Percentiles rank a stretch among this genome's conserved stretches.
Conservation (phyloP, 1,140 invertebrate species). For the Diploscapter pachys region DNA sequence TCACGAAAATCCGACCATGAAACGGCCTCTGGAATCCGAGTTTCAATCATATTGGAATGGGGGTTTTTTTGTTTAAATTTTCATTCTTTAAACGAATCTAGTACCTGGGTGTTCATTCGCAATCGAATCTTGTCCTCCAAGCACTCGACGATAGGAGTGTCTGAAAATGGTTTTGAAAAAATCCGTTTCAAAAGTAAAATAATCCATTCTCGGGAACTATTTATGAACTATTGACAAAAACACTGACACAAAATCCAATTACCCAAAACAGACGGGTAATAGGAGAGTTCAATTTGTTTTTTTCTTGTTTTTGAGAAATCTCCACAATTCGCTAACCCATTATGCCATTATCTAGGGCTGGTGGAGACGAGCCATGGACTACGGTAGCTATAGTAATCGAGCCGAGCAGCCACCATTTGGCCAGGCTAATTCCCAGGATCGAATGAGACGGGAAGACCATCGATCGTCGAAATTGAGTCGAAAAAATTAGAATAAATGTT, state of each 20-base stretch:
- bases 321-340: no score
- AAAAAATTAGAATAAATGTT: neutral
- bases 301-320: no score
- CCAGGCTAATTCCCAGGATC: no score
- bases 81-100: no score
- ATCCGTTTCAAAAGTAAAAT: neutral
- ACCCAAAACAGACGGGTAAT: neutral
- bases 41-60: no score
- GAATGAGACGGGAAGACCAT: no score
- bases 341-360: neutral
- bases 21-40: slow-evolving; percentile 43
- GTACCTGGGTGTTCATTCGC: slow-evolving; percentile 43
- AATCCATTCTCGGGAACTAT: neutral
- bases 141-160: slow-evolving; percentile 49
- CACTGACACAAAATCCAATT: neutral
- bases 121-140: slow-evolving; percentile 54
- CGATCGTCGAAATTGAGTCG: neutral
- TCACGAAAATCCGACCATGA: slow-evolving; percentile 56
- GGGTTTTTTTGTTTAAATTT: no score
- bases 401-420: no score
- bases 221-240: neutral
- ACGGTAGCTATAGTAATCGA: neutral
- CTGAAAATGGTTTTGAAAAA: slow-evolving; percentile 29
- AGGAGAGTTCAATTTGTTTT: neutral
- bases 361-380: neutral